Conservation (phyloP, 2,113 vertebrate genomes). For the Dipodomys stephensi region DNA sequence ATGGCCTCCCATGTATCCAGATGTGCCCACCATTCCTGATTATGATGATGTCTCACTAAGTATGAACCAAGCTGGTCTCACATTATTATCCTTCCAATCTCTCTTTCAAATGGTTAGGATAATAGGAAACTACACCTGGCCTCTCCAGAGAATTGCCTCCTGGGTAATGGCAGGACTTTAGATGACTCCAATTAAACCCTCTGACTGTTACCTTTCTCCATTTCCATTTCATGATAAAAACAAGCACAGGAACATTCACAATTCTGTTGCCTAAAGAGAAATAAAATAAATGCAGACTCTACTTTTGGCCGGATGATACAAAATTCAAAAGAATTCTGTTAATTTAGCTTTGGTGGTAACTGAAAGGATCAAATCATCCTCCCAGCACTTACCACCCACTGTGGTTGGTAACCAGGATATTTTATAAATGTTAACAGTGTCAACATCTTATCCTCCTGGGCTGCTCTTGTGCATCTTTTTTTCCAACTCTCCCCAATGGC, state of each 20-base stretch:
- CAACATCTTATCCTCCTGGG: neutral
- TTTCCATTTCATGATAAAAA: neutral
- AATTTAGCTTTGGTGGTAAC: neutral
- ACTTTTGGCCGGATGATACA: neutral
- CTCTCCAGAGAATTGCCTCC: neutral
- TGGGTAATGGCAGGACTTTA: neutral
- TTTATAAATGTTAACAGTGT: no score
- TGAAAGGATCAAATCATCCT: neutral
- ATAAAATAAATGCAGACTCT: neutral
- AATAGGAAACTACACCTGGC: no score
- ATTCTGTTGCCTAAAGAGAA: neutral
- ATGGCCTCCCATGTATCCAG: no score
- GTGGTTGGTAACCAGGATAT: neutral
- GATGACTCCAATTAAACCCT: neutral
- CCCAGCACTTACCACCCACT: neutral
- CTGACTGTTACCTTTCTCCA: neutral
- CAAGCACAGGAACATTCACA: neutral
- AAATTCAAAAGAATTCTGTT: neutral
- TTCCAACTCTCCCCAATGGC: neutral
- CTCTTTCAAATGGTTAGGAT: no score
- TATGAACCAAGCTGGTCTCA: no score
- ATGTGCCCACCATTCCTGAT: no score
- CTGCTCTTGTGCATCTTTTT: neutral
- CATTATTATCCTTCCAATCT: no score
- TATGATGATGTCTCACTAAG: no score